These are phyloP conservation scores for Camponotus fellah DNA, from an alignment of 2,888 invertebrate genomes.

Conservation along the genomic window DNA sequence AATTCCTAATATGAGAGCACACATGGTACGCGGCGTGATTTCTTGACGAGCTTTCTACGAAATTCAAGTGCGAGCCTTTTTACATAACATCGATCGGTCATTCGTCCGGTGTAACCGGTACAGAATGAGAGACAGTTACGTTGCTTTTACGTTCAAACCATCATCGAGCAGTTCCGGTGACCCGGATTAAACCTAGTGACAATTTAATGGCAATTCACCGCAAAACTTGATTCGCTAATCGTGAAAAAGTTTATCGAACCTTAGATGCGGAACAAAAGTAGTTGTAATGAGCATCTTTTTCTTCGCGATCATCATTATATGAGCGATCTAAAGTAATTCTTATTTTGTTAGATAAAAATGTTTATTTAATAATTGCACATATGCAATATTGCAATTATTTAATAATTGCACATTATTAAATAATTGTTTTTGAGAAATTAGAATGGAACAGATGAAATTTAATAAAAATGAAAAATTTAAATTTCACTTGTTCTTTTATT, in stretches of 20 bases:
- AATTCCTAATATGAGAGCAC: background rate
- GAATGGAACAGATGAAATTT: too few species aligned
- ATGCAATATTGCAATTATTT: too few species aligned
- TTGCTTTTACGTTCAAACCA: conserved; percentile 23
- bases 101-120: background rate
- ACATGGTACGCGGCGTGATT: background rate
- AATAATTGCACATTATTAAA: too few species aligned
- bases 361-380: too few species aligned
- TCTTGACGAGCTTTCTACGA: background rate
- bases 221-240: background rate
- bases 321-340: too few species aligned
- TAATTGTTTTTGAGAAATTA: too few species aligned
- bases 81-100: background rate
- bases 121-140: background rate
- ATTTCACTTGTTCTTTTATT: too few species aligned
- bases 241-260: background rate
- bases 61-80: conserved; percentile 8
- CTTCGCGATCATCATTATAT: background rate
- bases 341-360: too few species aligned
- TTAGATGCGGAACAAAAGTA: background rate
- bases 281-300: background rate
- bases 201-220: background rate
- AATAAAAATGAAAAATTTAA: too few species aligned
- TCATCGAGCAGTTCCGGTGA: background rate
- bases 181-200: conserved; percentile 8